A percentile compares a stretch with the other conserved stretches of the same genome.
phyloP scores from a whole-genome alignment of 2,888 invertebrate genomes.

The Phania funesta region DNA sequence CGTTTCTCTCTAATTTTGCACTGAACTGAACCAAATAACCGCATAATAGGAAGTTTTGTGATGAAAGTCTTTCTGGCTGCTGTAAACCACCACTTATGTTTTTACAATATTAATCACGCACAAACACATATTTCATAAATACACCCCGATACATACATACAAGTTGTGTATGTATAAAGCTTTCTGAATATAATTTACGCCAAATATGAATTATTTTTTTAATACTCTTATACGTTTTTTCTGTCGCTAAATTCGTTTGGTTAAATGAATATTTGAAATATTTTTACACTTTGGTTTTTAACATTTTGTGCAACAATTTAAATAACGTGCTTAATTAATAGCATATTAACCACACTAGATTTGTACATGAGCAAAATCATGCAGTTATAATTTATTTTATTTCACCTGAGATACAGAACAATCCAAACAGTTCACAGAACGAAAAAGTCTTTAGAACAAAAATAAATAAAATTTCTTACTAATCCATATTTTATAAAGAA shows the following conservation, averaged over 20 bases:
- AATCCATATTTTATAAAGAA: no score
- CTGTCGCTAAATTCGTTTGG: slow-evolving; percentile 5
- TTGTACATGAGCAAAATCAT: background rate
- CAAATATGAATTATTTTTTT: background rate
- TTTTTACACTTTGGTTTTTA: slow-evolving; percentile 39
- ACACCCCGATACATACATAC: background rate
- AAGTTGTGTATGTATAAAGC: background rate
- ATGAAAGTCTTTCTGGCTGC: slow-evolving; percentile 28
- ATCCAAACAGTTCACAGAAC: no score
- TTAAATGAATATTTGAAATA: slow-evolving; percentile 35
- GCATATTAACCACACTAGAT: background rate
- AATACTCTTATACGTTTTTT: background rate
- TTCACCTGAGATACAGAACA: no score
- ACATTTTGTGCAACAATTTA: background rate
- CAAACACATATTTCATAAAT: background rate
- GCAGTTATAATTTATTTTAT: no score
- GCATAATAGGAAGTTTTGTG: slow-evolving; percentile 22
- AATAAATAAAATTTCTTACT: no score
- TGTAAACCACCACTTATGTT: slow-evolving; percentile 28
- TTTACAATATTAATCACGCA: background rate
- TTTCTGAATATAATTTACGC: no score
- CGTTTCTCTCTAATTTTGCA: background rate
- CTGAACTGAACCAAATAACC: slow-evolving; percentile 31
- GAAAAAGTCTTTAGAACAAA: no score
- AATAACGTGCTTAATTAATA: background rate